Base-by-base conservation (phyloP, 2,113 vertebrate genomes). In the Gallinago jamesoni region DNA sequence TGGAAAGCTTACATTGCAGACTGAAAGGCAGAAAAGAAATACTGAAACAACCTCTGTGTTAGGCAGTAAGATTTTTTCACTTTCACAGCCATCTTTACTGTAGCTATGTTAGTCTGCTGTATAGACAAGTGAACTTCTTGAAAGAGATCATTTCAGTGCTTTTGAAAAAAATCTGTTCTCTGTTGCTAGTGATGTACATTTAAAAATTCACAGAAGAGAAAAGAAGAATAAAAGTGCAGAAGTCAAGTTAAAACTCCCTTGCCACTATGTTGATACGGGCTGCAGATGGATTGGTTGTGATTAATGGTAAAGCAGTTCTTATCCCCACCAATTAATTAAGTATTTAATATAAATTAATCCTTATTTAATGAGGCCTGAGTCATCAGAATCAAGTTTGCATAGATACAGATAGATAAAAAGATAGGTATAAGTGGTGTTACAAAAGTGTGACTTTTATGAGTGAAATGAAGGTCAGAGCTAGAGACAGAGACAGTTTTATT, bases 311-410 rank as follows among this genome's bases (percentile, higher is more conserved):
- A 90, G 86, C 4, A 77, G 50, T 72, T 53, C 53, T 90, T 86
- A 92, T 74, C 41, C 45, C 15, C 59, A 59, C 22, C 28, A 81
- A 92, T 86, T 94, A 87, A 70, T 70, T 47, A 76, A n/a, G 33
- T 52, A 57, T 74, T 91, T 86, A 81, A 78, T 84, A 92, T 33
- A 96, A 85, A 93, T 80, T 80, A 90, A 93, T 91, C 82, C 25
- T 85, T 77, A 87, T 70, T 95, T 90, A 97, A 95, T 90, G 33
- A 95, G 10, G 12, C 74, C 47, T 88, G 31, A 66, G 21, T 88
- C 30, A 76, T 91, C 93, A 83, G 56, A 56, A 75, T 84, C 28
- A 87, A 95, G 22, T 93, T 87, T 87, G 48, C 31, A 63, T 23
- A 74, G 68, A 77, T 47, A 70, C 12, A 93, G 68, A 62, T n/a